These are phyloP conservation scores for Tenualosa ilisha DNA, from an alignment of 2,797 vertebrate genomes.

Conservation along the genomic window DNA sequence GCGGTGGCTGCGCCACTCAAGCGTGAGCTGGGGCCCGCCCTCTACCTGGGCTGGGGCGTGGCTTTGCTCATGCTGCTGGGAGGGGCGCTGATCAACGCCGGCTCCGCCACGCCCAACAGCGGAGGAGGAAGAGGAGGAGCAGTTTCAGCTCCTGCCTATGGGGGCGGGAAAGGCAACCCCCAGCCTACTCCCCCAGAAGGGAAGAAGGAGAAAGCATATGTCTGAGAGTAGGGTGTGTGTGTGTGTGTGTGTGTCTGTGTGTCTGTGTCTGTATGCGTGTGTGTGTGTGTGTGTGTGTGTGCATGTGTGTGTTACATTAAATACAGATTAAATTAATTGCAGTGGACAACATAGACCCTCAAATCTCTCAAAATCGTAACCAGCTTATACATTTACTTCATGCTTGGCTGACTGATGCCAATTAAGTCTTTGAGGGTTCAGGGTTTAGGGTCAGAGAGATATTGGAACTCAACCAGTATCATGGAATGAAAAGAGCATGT, in stretches of 20 bases:
- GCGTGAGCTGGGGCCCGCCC: conserved; percentile 72
- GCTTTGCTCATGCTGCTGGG: conserved; percentile 69
- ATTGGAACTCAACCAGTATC: no score
- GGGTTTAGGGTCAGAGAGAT: no score
- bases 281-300: conserved; percentile 10
- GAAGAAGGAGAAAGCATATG: conserved; percentile 72
- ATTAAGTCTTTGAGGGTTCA: no score
- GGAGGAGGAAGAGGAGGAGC: conserved; percentile 12
- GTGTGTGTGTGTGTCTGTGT: conserved; percentile 11
- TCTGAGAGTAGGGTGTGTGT: conserved; percentile 54
- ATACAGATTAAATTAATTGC: no score
- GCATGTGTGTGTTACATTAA: no score
- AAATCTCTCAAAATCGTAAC: no score
- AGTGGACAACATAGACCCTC: no score
- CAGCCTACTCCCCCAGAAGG: conserved; percentile 50
- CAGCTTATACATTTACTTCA: no score
- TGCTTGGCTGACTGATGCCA: no score
- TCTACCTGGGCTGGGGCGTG: conserved; percentile 74
- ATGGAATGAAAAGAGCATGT: no score
- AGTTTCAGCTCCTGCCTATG: not conserved
- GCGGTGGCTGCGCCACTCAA: conserved; percentile 68
- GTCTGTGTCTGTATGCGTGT: conserved; percentile 28
- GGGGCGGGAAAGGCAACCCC: conserved; percentile 56
- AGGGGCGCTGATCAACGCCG: conserved; percentile 66
- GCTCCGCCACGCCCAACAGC: conserved; percentile 61